Conservation (phyloP, 2,113 vertebrate genomes). For the Aegypius monachus region DNA sequence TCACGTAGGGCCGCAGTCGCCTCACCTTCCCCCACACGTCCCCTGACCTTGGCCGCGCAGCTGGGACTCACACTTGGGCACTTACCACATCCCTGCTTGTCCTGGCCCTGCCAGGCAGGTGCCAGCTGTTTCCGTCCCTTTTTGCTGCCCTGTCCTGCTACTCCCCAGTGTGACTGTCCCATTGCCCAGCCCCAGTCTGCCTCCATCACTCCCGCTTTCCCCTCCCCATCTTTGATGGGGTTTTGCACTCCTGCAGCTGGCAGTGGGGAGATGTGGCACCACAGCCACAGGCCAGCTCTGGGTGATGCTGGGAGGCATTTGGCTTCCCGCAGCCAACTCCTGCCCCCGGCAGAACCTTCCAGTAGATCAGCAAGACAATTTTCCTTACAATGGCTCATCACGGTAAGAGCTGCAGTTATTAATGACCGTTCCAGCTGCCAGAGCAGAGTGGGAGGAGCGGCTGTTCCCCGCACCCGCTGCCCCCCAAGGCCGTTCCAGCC, state of each 20-base stretch:
- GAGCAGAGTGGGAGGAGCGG: neutral
- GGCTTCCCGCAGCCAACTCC: neutral
- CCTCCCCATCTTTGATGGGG: neutral
- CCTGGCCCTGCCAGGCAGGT: neutral
- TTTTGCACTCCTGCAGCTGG: neutral
- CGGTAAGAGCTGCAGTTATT: constrained; percentile 31
- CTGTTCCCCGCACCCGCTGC: neutral
- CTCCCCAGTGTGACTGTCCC: neutral
- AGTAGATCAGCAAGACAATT: constrained; percentile 31
- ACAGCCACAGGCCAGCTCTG: neutral
- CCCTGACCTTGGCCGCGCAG: neutral
- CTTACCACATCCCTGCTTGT: neutral
- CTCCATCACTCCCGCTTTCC: neutral
- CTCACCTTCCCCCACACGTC: neutral
- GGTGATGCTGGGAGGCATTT: neutral
- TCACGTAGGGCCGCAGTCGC: neutral
- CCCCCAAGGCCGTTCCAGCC: neutral
- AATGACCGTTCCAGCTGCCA: constrained; percentile 50
- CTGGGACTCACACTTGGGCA: rapidly evolving
- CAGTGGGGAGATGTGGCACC: neutral
- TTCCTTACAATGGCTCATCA: constrained; percentile 43
- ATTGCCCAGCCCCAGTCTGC: rapidly evolving
- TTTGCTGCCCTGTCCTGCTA: rapidly evolving
- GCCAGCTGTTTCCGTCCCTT: neutral
- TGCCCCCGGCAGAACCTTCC: constrained; percentile 35